Evolutionary conservation across 1,140 invertebrate species (phyloP), one percentile per base, ranked within the genome.

Genomic region (Meloidogyne hapla): DNA sequence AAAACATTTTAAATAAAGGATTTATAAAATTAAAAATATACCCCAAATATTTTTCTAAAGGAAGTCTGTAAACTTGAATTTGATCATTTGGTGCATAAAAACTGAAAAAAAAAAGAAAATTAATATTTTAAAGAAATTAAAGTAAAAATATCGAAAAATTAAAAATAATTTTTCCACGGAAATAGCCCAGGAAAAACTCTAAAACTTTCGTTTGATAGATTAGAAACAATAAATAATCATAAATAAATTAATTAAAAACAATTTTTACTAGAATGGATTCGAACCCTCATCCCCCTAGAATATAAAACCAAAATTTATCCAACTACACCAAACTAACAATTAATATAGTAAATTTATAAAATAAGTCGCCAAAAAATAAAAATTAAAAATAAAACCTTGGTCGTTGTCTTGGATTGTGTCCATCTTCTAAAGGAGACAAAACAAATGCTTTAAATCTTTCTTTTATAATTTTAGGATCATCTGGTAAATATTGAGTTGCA

Each of bases 41-140:
- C 48, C 48, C 48, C n/a, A 56, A 56, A 56, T 56, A 56, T 21
- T 56, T 56, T 21, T 56, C 48, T 56, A 56, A 56, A 56, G 48
- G 48, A n/a, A 56, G 48, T 56, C 48, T n/a, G n/a, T 56, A 56
- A 56, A 56, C 48, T 56, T 56, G 48, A 56, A 56, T n/a, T 56
- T 56, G 48, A n/a, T 56, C 48, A 2, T 56, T 5, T 56, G 48
- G 48, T n/a, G 48, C 48, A 56, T 8, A 56, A 21, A 6, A 56
- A 21, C 48, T 56, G n/a, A n/a, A n/a, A n/a, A n/a, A n/a, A n/a
- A n/a, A n/a, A n/a, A n/a, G n/a, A n/a, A n/a, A n/a, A n/a, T n/a
- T n/a, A n/a, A n/a, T n/a, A n/a, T n/a, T 48, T 56, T n/a, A 56
- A 56, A 8, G n/a, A 56, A 56, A 56, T 38, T 4, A 42, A 42